Evolutionary conservation across 1,140 invertebrate species (phyloP), one percentile per base, ranked within the genome.

Genomic region (Drosophila seguyi): DNA sequence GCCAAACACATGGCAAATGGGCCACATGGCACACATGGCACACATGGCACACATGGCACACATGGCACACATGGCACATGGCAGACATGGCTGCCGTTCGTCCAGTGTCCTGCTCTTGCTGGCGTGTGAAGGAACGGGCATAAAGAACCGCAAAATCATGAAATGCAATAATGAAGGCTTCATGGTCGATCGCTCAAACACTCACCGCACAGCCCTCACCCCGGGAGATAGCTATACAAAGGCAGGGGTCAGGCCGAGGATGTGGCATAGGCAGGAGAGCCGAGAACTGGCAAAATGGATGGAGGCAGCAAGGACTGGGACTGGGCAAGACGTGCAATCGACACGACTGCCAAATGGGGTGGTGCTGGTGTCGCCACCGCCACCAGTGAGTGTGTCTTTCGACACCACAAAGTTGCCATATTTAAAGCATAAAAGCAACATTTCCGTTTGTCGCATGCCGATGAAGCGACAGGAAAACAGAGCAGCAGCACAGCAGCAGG

Each of bases 401-500:
- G 77, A 68, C 81, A 90, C 85, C 85, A 90, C 85, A 90, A 90
- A 90, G 85, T 90, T 90, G 85, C 85, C 85, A 90, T 90, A 90
- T 90, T 90, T 90, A 90, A 90, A 90, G 85, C 85, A 90, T 90
- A 90, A 90, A 90, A 90, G 85, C 85, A 90, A 90, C 85, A 90
- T 90, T 90, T 90, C 85, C 85, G 85, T 90, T 90, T 90, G 85
- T 90, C 85, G 85, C 78, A 90, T 84, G 84, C 84, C 72, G 74
- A 76, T 76, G 73, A 53, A 76, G 74, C 74, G 73, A 76, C 55
- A 59, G 74, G 61, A 73, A 72, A 73, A 59, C 61, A 68, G 50
- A 60, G 60, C 62, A 58, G 77, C 20, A 38, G 47, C 55, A 59
- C 53, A 60, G 39, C 27, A 44, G 31, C 4, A 50, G 47, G 6